Percentiles rank a stretch among this genome's conserved stretches.
These are phyloP conservation scores for Lacerta viridis DNA, from an alignment of 2,797 vertebrate genomes.

Conservation along the genomic window DNA sequence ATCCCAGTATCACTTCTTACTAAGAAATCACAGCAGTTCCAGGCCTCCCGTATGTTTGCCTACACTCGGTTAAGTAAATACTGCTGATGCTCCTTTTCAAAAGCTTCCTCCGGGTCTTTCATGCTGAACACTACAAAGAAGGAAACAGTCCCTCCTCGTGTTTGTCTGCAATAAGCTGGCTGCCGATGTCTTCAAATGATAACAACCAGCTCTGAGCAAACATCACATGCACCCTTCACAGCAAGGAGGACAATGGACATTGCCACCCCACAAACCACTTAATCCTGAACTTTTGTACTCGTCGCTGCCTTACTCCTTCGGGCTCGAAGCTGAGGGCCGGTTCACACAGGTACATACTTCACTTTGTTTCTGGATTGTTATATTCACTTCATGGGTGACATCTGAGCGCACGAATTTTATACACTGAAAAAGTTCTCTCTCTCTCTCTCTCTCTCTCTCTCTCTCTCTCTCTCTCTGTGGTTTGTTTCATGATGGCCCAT, in stretches of 20 bases:
- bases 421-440: no score
- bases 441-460: no score
- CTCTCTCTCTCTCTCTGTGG: no score
- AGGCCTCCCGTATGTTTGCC: conserved; percentile 39
- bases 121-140: neutral
- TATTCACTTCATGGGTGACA: neutral
- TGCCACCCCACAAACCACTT: neutral
- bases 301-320: neutral
- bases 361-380: neutral
- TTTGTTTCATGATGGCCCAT: no score
- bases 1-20: neutral
- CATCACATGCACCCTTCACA: neutral
- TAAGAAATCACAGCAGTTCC: conserved; percentile 32
- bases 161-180: conserved; percentile 41
- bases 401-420: no score
- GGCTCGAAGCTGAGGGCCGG: neutral
- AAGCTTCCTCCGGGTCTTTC: neutral
- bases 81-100: conserved; percentile 36
- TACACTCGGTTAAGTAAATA: conserved; percentile 55
- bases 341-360: neutral
- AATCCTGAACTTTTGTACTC: neutral
- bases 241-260: conserved; percentile 3
- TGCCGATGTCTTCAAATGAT: conserved; percentile 58
- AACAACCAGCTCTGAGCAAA: conserved; percentile 52
- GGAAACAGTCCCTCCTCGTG: neutral